Evolutionary conservation across 2,797 vertebrate genomes (phyloP), one percentile per base, ranked within the genome.

Genomic region (Triplophysa bombifrons): DNA sequence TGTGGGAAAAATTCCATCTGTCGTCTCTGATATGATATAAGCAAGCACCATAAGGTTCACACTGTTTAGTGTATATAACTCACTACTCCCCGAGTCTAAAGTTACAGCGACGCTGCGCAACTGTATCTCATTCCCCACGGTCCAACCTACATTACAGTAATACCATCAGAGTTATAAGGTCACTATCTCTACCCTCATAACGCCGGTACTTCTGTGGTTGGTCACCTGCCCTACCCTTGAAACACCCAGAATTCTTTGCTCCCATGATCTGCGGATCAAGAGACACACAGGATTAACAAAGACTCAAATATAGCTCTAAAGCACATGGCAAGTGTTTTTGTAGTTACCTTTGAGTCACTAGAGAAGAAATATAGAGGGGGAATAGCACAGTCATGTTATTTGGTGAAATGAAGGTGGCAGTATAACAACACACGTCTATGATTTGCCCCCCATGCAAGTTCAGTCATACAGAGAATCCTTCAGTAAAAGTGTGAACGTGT

Each of bases 181-280:
- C 82, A 80, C 56, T 19, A 65, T 77, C 78, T 77, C 55, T 16
- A 38, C 19, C 76, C 48, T 46, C 30, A 56, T 69, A 64, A 73
- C 74, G n/a, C 60, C 72, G 66, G 50, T 67, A 30, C 7, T 64
- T 65, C 12, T 46, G 71, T 73, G 56, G 72, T 25, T 81, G 78
- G 81, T 79, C 75, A 61, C 44, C 58, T 64, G 38, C 53, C 75
- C 67, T 78, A 71, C 72, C 76, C 78, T 73, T 60, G 34, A 38
- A 83, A 84, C 77, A 81, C 76, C 74, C 85, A 83, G 78, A 64
- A 86, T 86, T 78, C 83, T 77, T 74, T 72, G 66, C 61, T 74
- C 82, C 78, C 67, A 76, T 46, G 46, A 79, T 30, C 64, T 71
- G 58, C 64, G 44, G 66, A 41, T 48, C 22, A 55, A 51, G 30